Base-by-base conservation (phyloP, 1,140 invertebrate species). In the Notospermus geniculatus region DNA sequence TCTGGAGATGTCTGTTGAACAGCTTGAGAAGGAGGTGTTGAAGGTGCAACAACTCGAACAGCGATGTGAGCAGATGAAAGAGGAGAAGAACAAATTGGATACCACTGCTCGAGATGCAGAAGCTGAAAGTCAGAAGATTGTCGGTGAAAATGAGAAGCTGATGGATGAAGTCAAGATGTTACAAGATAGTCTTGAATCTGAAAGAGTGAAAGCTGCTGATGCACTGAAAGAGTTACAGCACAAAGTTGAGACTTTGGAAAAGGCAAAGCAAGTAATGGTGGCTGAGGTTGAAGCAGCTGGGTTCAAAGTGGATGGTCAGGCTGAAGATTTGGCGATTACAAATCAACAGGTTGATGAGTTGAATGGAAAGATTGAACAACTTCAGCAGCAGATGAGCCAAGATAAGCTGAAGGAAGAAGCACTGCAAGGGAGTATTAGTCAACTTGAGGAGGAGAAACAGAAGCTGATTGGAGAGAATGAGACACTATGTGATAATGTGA, bases 391-490 rank as follows among this genome's bases (percentile, higher is more conserved):
- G 29, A 65, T 68, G 29, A 64, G 61, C 2, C 68, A 63, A 29
- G 36, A 50, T 1, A 59, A 63, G 43, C 50, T 68, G 29, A 19
- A 58, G 36, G 28, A 68, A 17, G 28, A 52, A 15, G 64, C 68
- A 59, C 65, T 70, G 50, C 60, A 65, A 27, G 25, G 66, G 7
- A 62, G 23, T 25, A 69, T 71, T 54, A 65, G 62, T 39, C n/a
- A 46, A 27, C 23, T 54, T 54, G 17, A 55, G 59, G 36, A n/a
- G 29, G 52, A 17, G 62, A 58, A 4, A 29, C 57, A 36, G 2
- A 68, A 66, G 46, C 54, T 70, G n/a, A 58, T 73, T 29, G 45
- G 68, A 22, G 74, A 76, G 59, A 76, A 76, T 65, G 74, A 71
- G 23, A 36, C 43, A 22, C 39, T 22, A 25, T 62, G 63, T 54